A percentile compares a stretch with the other conserved stretches of the same genome.
phyloP scores from a whole-genome alignment of 2,113 vertebrate genomes.

The Lagopus muta region DNA sequence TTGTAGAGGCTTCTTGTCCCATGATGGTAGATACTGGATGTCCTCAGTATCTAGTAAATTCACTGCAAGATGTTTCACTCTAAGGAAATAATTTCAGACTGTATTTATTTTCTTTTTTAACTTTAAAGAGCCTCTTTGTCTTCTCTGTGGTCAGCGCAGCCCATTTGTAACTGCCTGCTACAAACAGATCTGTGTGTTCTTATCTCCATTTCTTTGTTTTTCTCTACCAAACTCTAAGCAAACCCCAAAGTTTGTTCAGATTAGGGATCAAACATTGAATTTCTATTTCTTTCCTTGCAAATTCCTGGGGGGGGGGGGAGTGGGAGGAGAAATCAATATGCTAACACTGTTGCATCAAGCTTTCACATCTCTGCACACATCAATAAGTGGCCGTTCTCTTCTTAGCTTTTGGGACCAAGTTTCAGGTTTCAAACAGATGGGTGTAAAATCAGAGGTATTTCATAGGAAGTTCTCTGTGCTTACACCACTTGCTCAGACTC shows the following conservation, averaged over 20 bases:
- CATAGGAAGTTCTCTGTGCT: neutral
- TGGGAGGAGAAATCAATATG: neutral
- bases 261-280: slow-evolving; percentile 59
- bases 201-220: slow-evolving; percentile 52
- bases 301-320: neutral
- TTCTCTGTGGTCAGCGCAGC: slow-evolving; percentile 36
- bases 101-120: slow-evolving; percentile 53
- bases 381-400: slow-evolving; percentile 13
- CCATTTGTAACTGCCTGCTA: slow-evolving; percentile 21
- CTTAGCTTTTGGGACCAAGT: slow-evolving; percentile 42
- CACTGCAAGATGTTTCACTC: neutral
- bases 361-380: slow-evolving; percentile 50
- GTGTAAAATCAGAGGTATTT: slow-evolving; percentile 1
- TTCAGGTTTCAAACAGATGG: slow-evolving; percentile 28
- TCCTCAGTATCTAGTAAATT: neutral
- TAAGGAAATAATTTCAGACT: slow-evolving; percentile 27
- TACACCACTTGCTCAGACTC: neutral
- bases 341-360: slow-evolving; percentile 10
- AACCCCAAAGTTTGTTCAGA: slow-evolving; percentile 45
- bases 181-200: neutral
- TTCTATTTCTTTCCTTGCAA: slow-evolving; percentile 39
- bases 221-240: slow-evolving; percentile 24
- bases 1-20: slow-evolving; percentile 7
- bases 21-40: neutral
- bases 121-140: slow-evolving; percentile 8